A percentile compares a stretch with the other conserved stretches of the same genome.
These are phyloP conservation scores for Petrosia ficiformis DNA, from an alignment of 37 sponge, comb jelly and placozoan genomes.

Conservation along the genomic window DNA sequence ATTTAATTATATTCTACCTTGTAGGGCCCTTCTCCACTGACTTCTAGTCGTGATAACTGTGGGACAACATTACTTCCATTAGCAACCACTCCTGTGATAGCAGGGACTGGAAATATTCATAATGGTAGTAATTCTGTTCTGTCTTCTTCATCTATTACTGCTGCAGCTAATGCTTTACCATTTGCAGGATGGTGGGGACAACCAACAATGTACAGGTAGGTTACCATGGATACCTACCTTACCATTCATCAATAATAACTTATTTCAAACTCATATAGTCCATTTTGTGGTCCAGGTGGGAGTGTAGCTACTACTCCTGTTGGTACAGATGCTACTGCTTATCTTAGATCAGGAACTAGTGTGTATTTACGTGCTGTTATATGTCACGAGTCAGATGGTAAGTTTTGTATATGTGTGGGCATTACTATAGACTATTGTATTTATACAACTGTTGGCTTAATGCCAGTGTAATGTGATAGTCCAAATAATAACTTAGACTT, in stretches of 20 bases:
- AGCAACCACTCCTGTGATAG: neutral
- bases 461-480: too few species aligned
- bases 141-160: constrained; percentile 26
- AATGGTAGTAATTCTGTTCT: constrained; percentile 6
- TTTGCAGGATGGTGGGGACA: constrained; percentile 65
- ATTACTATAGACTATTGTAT: too few species aligned
- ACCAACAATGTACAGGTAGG: constrained; percentile 34
- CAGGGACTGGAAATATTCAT: neutral
- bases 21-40: too few species aligned
- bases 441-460: too few species aligned
- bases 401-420: too few species aligned
- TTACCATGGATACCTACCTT: neutral
- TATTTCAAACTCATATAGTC: constrained; percentile 33
- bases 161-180: constrained; percentile 37
- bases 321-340: neutral
- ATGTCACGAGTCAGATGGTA: constrained; percentile 85
- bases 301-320: constrained; percentile 61
- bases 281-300: constrained; percentile 34
- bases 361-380: constrained; percentile 54
- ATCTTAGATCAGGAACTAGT: constrained; percentile 46
- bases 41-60: too few species aligned
- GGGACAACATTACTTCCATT: neutral
- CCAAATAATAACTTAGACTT: too few species aligned
- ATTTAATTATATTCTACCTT: neutral
- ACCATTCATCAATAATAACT: too few species aligned